phyloP scores from a whole-genome alignment of 2,888 invertebrate species.

The Hypomecis punctinalis region DNA sequence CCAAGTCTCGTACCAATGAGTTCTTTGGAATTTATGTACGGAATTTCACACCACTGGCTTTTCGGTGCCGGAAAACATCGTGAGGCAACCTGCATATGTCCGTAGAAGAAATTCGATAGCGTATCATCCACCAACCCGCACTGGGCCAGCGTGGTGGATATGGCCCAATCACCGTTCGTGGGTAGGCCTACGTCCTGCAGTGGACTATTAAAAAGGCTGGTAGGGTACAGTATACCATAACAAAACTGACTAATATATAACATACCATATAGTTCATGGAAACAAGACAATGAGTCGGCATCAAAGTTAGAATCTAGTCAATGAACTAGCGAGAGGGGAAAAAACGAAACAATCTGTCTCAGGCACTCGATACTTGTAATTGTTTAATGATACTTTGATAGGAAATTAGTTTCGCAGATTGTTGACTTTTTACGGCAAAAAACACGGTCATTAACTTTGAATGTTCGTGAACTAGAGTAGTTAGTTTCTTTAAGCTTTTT shows the following conservation, averaged over 20 bases:
- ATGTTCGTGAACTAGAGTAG: conserved; percentile 20
- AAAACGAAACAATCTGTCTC: conserved; percentile 30
- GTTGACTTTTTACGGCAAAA: conserved; percentile 10
- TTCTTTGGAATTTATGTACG: no score
- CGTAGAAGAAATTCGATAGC: no score
- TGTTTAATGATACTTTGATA: conserved; percentile 27
- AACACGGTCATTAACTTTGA: conserved; percentile 25
- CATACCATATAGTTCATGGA: conserved; percentile 14
- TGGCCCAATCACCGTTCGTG: no score
- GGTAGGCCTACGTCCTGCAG: no score
- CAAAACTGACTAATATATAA: not conserved
- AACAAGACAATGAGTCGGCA: conserved; percentile 2
- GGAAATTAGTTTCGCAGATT: conserved; percentile 28
- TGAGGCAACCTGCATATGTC: no score
- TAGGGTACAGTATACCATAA: no score
- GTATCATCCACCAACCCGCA: no score
- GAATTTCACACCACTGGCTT: no score
- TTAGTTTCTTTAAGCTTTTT: conserved; percentile 8
- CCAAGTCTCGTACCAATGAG: no score
- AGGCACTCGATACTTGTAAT: not conserved
- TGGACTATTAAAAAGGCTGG: no score
- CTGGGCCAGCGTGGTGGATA: no score
- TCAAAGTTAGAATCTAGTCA: not conserved
- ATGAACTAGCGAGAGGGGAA: conserved; percentile 21
- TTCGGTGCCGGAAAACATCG: no score